Base-by-base conservation (phyloP, 64 coral and sea anemone genomes). In the Orbicella faveolata region DNA sequence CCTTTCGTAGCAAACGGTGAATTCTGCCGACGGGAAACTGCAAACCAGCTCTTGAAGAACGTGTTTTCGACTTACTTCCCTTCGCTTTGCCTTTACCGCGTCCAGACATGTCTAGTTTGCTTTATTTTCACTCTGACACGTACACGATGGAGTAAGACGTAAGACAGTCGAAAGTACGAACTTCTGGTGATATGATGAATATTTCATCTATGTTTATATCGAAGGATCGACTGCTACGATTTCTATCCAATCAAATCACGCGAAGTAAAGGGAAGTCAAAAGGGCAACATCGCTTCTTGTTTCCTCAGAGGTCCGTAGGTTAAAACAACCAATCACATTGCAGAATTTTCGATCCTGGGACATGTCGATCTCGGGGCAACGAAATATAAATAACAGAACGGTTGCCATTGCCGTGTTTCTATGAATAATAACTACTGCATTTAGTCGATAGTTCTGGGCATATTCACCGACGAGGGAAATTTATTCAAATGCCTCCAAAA, bases 1-100 rank as follows among this genome's bases (percentile, higher is more conserved):
- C 89, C 61, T 83, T 84, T 34, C 89, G 79, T 6, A 91, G 20
- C 51, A 84, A 84, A 61, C 89, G 89, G 76, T 91, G 89, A 67
- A 91, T 81, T 75, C 89, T 77, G 19, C 79, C 44, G 6, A 91
- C 89, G 17, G 89, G 89, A 36, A 91, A 91, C 69, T 91, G 89
- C 23, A 91, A 66, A 4, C 89, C 89, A 4, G 89, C 89, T 91
- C 81, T 84, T 17, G 79, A 80, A 84, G 89, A 91, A 39, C 80
- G 79, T 34, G 79, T 37, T 67, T 74, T 91, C 20, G 48, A 57
- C 26, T 83, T 84, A 9, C 70, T 74, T 34, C 89, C 79, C 39
- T 80, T 75, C 21, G 80, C 81, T 63, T 57, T 73, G 39, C 89
- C 89, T 76, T 91, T 91, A 8, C 89, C 89, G 20, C 89, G 79